Evolutionary conservation across 1,140 invertebrate species (phyloP).

Genomic region (Brachionus asplanchnoidis): DNA sequence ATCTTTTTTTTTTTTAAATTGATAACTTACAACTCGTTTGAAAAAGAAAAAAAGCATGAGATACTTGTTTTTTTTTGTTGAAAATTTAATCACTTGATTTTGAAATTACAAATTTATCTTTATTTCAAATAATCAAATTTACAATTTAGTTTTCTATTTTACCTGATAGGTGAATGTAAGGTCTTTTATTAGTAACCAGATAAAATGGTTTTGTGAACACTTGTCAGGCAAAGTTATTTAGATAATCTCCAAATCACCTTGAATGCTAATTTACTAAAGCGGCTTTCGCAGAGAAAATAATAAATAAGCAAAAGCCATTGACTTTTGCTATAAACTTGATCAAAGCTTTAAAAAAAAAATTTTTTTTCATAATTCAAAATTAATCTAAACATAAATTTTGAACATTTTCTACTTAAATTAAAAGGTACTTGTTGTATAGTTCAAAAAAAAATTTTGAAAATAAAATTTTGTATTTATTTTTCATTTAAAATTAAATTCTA

Average conservation of each 20-base stretch:
- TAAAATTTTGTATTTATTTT: conserved; percentile 5
- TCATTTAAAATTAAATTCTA: background rate
- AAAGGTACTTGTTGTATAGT: conserved; percentile 25
- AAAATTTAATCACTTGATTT: conserved; percentile 1
- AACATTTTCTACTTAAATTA: background rate
- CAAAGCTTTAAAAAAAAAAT: background rate
- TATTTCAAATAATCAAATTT: background rate
- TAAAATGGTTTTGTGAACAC: background rate
- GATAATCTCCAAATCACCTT: background rate
- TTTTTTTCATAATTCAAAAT: background rate
- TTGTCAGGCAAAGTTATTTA: background rate
- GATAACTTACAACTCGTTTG: background rate
- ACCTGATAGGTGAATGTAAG: background rate
- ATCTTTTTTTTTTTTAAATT: background rate
- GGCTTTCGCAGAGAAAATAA: background rate
- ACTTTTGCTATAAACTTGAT: background rate
- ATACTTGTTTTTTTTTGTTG: background rate
- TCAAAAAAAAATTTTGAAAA: background rate
- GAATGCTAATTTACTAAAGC: background rate
- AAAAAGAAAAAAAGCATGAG: background rate
- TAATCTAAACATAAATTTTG: background rate
- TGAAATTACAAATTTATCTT: conserved; percentile 27
- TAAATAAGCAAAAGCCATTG: no score
- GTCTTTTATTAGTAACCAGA: conserved; percentile 5
- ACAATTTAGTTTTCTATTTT: background rate